Evolutionary conservation across 2,113 vertebrate genomes (phyloP).

Genomic region (Otocyon megalotis): DNA sequence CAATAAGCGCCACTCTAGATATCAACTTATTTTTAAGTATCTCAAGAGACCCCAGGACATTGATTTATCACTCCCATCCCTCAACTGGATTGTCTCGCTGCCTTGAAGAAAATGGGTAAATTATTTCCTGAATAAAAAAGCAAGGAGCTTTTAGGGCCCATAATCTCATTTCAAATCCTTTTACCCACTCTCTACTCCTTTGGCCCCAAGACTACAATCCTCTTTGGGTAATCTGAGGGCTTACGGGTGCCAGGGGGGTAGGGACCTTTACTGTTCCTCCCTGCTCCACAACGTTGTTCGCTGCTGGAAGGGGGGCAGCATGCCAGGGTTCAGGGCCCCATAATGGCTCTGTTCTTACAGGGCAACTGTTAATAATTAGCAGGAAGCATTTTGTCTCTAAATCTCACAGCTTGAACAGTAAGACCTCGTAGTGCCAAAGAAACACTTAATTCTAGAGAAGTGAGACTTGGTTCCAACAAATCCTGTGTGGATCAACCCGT

Average conservation of each 20-base stretch:
- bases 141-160: conserved; percentile 87
- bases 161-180: conserved; percentile 93
- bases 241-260: conserved; percentile 85
- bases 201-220: conserved; percentile 90
- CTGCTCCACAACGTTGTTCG: conserved; percentile 60
- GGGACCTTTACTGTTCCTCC: conserved; percentile 56
- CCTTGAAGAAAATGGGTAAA: conserved; percentile 85
- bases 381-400: conserved; percentile 87
- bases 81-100: conserved; percentile 86
- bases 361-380: conserved; percentile 87
- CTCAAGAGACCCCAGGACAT: conserved; percentile 78
- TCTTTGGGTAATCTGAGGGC: conserved; percentile 90
- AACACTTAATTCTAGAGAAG: conserved; percentile 53
- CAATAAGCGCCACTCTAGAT: conserved; percentile 65
- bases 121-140: conserved; percentile 88
- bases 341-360: conserved; percentile 81
- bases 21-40: conserved; percentile 74
- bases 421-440: conserved; percentile 75
- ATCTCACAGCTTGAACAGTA: conserved; percentile 83
- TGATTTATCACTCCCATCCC: conserved; percentile 81
- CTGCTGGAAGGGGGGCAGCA: conserved; percentile 67
- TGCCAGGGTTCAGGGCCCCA: conserved; percentile 80
- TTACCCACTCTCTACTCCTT: conserved; percentile 87
- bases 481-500: fast-evolving
- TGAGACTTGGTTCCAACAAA: conserved; percentile 38